Evolutionary conservation across 2,888 invertebrate species (phyloP).

Genomic region (Pachydiplax longipennis): DNA sequence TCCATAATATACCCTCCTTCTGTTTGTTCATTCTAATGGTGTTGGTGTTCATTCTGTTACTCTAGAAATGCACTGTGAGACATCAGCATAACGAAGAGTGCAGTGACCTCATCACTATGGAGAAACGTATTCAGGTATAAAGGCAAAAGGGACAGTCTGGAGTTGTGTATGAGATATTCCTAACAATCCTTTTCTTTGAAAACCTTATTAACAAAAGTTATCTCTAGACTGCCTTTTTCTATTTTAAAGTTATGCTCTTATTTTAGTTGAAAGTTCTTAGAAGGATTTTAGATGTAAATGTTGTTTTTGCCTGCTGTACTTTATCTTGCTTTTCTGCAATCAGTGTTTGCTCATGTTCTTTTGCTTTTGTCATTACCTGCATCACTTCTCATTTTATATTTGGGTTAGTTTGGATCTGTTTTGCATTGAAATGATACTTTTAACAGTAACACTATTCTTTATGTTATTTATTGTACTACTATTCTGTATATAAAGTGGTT

Average conservation of each 20-base stretch:
- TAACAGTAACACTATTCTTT: too few relatives aligned
- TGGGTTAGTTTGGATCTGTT: too few relatives aligned
- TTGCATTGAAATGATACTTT: too few relatives aligned
- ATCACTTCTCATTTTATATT: too few relatives aligned
- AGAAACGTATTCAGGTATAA: constrained; percentile 80
- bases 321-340: too few relatives aligned
- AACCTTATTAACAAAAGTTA: neutral
- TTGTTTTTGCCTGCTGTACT: too few relatives aligned
- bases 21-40: constrained; percentile 47
- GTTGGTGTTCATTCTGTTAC: constrained; percentile 54
- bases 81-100: constrained; percentile 95
- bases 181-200: neutral
- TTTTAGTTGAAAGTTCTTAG: too few relatives aligned
- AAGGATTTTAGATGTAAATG: too few relatives aligned
- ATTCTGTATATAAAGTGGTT: too few relatives aligned
- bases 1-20: constrained; percentile 38
- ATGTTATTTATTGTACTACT: too few relatives aligned
- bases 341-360: too few relatives aligned
- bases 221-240: constrained; percentile 23
- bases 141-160: constrained; percentile 50
- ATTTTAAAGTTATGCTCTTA: neutral
- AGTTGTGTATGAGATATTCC: neutral
- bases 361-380: too few relatives aligned
- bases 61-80: constrained; percentile 86
- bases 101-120: constrained; percentile 92